A percentile compares a stretch with the other conserved stretches of the same genome.
Conservation (phyloP, 2,797 vertebrate species). For the Paramormyrops hopkinsi region DNA sequence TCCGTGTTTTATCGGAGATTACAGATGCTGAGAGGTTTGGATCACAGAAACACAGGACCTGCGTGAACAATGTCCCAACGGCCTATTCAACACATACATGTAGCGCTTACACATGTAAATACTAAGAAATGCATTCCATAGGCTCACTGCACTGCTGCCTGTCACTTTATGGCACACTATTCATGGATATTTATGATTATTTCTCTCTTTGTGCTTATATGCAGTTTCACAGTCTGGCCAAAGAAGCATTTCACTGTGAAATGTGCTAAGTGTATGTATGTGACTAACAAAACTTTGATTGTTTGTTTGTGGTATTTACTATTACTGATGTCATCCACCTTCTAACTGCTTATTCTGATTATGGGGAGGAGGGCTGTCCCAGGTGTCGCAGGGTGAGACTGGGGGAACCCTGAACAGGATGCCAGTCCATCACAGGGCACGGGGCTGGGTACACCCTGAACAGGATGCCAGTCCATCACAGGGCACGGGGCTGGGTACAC, state of each 20-base stretch:
- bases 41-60: not conserved
- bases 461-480: not conserved
- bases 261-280: not conserved
- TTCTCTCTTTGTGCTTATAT: not conserved
- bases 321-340: too few species aligned
- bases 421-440: not conserved
- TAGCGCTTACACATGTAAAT: not conserved
- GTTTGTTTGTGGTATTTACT: not conserved
- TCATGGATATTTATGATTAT: not conserved
- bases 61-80: not conserved
- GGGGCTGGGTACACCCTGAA: not conserved
- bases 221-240: not conserved
- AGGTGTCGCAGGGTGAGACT: not conserved
- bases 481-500: not conserved
- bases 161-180: not conserved
- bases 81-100: not conserved
- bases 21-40: not conserved
- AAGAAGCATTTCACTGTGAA: not conserved
- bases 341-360: not conserved
- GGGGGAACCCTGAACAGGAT: not conserved
- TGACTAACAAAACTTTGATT: not conserved
- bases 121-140: not conserved
- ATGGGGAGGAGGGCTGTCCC: not conserved
- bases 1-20: not conserved
- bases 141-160: not conserved